phyloP scores from a whole-genome alignment of 2,888 invertebrate species.

The Drosophila lutescens region DNA sequence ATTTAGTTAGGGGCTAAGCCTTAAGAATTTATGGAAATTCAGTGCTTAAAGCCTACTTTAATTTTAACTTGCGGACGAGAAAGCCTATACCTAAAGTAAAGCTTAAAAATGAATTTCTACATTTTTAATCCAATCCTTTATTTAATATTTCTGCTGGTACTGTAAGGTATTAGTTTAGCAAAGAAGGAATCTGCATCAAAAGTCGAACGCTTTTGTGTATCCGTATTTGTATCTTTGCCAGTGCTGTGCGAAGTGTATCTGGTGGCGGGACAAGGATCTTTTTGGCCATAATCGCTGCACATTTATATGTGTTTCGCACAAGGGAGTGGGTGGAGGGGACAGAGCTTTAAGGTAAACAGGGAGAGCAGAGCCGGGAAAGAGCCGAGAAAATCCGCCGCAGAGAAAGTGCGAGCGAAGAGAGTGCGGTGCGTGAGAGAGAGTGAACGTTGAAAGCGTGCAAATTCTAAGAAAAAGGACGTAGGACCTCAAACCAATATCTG shows the following conservation, averaged over 20 bases:
- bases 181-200: slow-evolving; percentile 3
- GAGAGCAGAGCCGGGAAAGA: slow-evolving; percentile 36
- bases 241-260: slow-evolving; percentile 28
- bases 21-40: no score
- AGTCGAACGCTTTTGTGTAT: slow-evolving; percentile 31
- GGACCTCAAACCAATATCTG: slow-evolving; percentile 22
- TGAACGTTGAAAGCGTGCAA: slow-evolving; percentile 66
- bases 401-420: slow-evolving; percentile 23
- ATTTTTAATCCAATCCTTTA: no score
- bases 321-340: slow-evolving; percentile 29
- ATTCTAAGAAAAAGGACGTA: slow-evolving; percentile 56
- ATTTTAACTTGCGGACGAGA: no score
- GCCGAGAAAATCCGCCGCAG: slow-evolving; percentile 26
- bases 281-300: slow-evolving; percentile 76
- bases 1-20: no score
- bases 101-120: no score
- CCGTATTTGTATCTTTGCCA: slow-evolving; percentile 43
- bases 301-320: slow-evolving; percentile 68
- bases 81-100: no score
- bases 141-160: no score
- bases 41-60: no score
- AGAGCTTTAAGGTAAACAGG: slow-evolving; percentile 68
- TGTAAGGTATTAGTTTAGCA: background rate
- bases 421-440: slow-evolving; percentile 75
- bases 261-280: slow-evolving; percentile 61